A percentile compares a stretch with the other conserved stretches of the same genome.
Evolutionary conservation across 1,140 invertebrate species (phyloP).

Genomic region (Drosophila dunni): DNA sequence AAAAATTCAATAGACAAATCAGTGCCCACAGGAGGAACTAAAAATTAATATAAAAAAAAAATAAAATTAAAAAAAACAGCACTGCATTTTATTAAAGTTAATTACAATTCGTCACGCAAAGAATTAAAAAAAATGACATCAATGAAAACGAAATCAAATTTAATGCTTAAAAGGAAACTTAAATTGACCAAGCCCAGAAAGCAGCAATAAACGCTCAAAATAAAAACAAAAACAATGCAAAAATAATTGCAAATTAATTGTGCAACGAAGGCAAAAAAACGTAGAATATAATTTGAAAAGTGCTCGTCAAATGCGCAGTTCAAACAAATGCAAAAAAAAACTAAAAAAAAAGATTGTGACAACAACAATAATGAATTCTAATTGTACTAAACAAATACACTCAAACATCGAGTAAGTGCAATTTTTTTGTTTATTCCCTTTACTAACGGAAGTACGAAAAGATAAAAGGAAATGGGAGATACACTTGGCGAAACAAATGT

Average conservation of each 20-base stretch:
- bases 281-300: slow-evolving; percentile 40
- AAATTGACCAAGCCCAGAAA: slow-evolving; percentile 28
- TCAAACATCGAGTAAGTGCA: slow-evolving; percentile 27
- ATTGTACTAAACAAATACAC: slow-evolving; percentile 12
- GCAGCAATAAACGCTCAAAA: slow-evolving; percentile 24
- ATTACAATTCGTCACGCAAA: slow-evolving; percentile 42
- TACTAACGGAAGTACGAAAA: slow-evolving; percentile 17
- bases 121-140: slow-evolving; percentile 49
- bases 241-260: slow-evolving; percentile 68
- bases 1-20: slow-evolving; percentile 43
- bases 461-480: slow-evolving; percentile 3
- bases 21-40: slow-evolving; percentile 15
- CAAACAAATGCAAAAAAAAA: slow-evolving; percentile 26
- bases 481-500: not conserved
- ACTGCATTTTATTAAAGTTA: slow-evolving; percentile 28
- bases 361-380: slow-evolving; percentile 26
- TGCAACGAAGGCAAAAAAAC: slow-evolving; percentile 20
- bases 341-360: slow-evolving; percentile 12
- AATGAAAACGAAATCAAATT: slow-evolving; percentile 42
- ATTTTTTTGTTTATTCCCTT: slow-evolving; percentile 35
- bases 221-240: slow-evolving; percentile 49
- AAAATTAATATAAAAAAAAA: slow-evolving; percentile 13
- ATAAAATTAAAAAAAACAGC: slow-evolving; percentile 4
- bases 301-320: slow-evolving; percentile 44
- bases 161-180: slow-evolving; percentile 36